phyloP scores from a whole-genome alignment of 2,888 invertebrate species.

The Odiellus spinosus region DNA sequence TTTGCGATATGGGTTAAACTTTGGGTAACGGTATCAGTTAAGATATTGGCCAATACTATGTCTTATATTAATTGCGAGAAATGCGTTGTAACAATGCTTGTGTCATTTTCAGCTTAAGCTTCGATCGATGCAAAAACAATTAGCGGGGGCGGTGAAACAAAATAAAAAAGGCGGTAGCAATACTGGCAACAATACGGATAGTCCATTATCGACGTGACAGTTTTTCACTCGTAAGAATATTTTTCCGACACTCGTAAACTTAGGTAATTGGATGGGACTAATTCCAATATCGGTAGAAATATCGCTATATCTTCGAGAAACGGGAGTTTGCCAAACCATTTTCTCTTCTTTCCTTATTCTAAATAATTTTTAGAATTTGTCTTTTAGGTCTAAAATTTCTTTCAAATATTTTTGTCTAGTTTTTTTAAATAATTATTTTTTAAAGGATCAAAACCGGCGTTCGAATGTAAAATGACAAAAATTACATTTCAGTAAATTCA shows the following conservation, averaged over 20 bases:
- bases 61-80: too few species aligned
- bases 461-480: too few species aligned
- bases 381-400: too few species aligned
- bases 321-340: too few species aligned
- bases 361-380: too few species aligned
- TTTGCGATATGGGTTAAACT: neutral
- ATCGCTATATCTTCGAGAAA: neutral
- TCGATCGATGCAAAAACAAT: conserved; percentile 62
- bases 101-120: conserved; percentile 48
- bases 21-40: neutral
- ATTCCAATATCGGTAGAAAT: neutral
- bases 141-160: conserved; percentile 63
- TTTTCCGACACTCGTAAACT: neutral
- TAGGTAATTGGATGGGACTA: neutral
- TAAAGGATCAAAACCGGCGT: too few species aligned
- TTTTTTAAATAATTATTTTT: too few species aligned
- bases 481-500: too few species aligned
- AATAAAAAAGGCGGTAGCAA: conserved; percentile 33
- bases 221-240: neutral
- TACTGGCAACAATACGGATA: conserved; percentile 12
- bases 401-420: too few species aligned
- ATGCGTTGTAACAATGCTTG: too few species aligned
- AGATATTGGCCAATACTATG: too few species aligned
- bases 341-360: too few species aligned
- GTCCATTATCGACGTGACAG: conserved; percentile 12